These are phyloP conservation scores for Macropodus opercularis DNA, from an alignment of 2,797 vertebrate species.

Conservation along the genomic window DNA sequence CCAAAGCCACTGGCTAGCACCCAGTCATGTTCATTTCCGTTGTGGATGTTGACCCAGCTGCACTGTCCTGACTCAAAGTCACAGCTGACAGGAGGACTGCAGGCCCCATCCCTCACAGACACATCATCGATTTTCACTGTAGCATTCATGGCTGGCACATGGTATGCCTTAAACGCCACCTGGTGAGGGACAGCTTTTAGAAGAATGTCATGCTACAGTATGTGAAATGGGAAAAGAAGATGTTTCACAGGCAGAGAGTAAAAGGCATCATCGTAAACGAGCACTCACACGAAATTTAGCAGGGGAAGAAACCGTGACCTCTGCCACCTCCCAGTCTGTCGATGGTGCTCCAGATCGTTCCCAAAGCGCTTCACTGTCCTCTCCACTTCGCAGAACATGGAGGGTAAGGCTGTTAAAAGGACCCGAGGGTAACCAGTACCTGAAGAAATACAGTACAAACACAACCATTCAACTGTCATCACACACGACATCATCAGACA, in stretches of 20 bases:
- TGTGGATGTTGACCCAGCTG: constrained; percentile 71
- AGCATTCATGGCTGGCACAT: constrained; percentile 33
- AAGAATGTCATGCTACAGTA: background rate
- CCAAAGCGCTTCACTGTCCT: constrained; percentile 64
- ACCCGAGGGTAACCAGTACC: constrained; percentile 75
- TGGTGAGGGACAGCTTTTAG: constrained; percentile 37
- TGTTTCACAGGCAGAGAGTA: background rate
- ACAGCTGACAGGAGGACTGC: constrained; percentile 74
- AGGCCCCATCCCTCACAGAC: constrained; percentile 69
- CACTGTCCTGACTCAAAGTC: constrained; percentile 82
- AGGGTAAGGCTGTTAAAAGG: constrained; percentile 60
- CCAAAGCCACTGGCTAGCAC: constrained; percentile 58
- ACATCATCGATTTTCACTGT: constrained; percentile 78
- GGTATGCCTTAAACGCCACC: constrained; percentile 73
- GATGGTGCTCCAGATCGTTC: constrained; percentile 58
- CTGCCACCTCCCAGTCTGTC: constrained; percentile 76
- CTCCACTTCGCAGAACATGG: constrained; percentile 59
- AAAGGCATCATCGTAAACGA: background rate
- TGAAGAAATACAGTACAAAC: constrained; percentile 38
- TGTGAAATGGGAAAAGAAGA: background rate
- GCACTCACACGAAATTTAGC: constrained; percentile 67
- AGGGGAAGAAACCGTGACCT: constrained; percentile 79
- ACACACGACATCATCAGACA: no score
- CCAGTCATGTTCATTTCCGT: constrained; percentile 70
- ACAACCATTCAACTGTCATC: background rate